A percentile compares a stretch with the other conserved stretches of the same genome.
phyloP scores from a whole-genome alignment of 2,888 invertebrate genomes.

The Perizoma affinitatum region DNA sequence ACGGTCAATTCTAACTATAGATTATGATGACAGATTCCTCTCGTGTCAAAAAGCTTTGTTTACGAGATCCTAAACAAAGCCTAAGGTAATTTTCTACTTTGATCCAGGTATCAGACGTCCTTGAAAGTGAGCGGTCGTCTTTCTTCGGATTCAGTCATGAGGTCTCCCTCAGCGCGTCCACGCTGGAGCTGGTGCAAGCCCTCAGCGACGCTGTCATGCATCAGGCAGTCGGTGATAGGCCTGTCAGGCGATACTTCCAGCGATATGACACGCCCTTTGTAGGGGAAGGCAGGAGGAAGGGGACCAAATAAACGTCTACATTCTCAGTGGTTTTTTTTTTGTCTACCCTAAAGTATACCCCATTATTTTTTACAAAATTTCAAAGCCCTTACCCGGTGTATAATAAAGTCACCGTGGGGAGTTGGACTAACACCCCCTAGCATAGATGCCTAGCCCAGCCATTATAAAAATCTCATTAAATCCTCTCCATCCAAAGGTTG shows the following conservation, averaged over 20 bases:
- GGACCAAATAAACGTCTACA: constrained; percentile 2
- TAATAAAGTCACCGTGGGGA: too few relatives aligned
- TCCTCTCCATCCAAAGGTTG: too few relatives aligned
- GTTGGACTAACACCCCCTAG: too few relatives aligned
- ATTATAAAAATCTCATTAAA: too few relatives aligned
- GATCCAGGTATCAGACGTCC: constrained; percentile 50
- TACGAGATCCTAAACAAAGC: too few relatives aligned
- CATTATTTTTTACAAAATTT: too few relatives aligned
- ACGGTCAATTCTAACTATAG: too few relatives aligned
- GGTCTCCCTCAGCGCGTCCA: constrained; percentile 49
- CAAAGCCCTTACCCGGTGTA: too few relatives aligned
- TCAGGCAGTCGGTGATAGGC: constrained; percentile 54
- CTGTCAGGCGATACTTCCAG: constrained; percentile 65
- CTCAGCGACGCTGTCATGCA: constrained; percentile 50
- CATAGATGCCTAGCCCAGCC: too few relatives aligned
- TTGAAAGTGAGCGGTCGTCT: constrained; percentile 60
- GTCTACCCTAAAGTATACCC: not conserved
- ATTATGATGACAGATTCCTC: too few relatives aligned
- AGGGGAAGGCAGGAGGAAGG: constrained; percentile 26
- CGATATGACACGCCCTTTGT: constrained; percentile 63
- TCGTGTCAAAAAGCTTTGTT: too few relatives aligned
- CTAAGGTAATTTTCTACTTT: not conserved
- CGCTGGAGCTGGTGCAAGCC: constrained; percentile 57
- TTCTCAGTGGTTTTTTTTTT: not conserved
- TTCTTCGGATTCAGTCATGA: constrained; percentile 65